Conservation (phyloP, 2,797 vertebrate genomes). For the Gallinago stenura region DNA sequence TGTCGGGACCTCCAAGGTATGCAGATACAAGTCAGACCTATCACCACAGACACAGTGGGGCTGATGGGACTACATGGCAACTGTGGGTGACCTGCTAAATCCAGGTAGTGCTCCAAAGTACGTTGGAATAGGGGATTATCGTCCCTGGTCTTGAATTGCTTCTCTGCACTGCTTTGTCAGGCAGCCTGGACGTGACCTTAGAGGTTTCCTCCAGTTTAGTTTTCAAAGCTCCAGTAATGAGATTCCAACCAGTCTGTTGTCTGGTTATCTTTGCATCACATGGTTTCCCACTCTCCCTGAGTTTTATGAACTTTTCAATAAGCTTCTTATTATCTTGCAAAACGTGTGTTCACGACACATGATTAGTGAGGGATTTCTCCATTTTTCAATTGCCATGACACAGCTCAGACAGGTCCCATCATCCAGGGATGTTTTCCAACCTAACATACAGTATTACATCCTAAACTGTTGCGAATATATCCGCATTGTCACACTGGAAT, state of each 20-base stretch:
- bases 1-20: not conserved
- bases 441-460: not conserved
- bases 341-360: not conserved
- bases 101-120: not conserved
- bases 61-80: not conserved
- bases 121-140: not conserved
- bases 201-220: not conserved
- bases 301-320: not conserved
- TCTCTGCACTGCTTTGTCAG: not conserved
- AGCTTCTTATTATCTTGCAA: not conserved
- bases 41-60: not conserved
- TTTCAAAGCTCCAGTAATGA: not conserved
- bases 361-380: not conserved
- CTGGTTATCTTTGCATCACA: not conserved
- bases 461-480: not conserved
- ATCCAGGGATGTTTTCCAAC: conserved; percentile 3
- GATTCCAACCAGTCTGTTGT: not conserved
- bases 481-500: not conserved
- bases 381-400: not conserved
- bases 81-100: not conserved
- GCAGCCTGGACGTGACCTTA: not conserved
- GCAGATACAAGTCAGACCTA: not conserved
- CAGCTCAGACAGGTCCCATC: not conserved
- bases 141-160: not conserved
- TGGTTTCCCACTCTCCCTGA: not conserved